A percentile compares a stretch with the other conserved stretches of the same genome.
Evolutionary conservation across 2,888 invertebrate genomes (phyloP).

Genomic region (Gordius sp.): DNA sequence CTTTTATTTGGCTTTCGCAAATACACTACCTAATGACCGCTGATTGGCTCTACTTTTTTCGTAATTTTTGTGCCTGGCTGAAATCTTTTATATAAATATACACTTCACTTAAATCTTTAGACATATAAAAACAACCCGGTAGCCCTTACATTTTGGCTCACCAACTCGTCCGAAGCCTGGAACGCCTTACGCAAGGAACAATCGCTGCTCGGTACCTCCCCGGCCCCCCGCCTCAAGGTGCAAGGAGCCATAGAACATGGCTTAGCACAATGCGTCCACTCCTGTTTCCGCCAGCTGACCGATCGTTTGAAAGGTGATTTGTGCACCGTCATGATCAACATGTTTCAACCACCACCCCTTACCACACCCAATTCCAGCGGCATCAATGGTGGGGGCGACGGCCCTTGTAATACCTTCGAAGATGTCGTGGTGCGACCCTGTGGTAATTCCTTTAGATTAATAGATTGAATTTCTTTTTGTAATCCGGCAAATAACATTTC

Average conservation of each 20-base stretch:
- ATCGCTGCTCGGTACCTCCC: neutral
- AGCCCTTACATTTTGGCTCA: constrained; percentile 59
- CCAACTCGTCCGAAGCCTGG: constrained; percentile 76
- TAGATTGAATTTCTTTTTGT: too few species aligned
- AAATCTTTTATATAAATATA: neutral
- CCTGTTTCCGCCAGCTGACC: neutral
- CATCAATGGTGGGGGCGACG: too few species aligned
- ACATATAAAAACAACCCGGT: neutral
- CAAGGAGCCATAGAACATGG: too few species aligned
- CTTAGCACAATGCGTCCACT: too few species aligned
- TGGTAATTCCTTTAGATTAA: too few species aligned
- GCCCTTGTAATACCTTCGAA: too few species aligned
- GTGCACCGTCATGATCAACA: neutral
- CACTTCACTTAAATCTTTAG: neutral
- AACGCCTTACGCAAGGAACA: constrained; percentile 31
- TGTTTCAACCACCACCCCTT: neutral
- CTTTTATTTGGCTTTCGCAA: too few species aligned
- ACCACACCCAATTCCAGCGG: neutral
- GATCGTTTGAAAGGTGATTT: neutral
- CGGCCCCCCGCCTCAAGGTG: too few species aligned
- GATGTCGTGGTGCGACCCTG: too few species aligned
- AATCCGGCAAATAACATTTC: too few species aligned
- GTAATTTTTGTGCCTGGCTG: neutral
- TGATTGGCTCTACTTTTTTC: neutral
- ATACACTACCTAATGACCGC: too few species aligned